phyloP scores from a whole-genome alignment of 2,888 invertebrate species.

The Lasiommata megera region DNA sequence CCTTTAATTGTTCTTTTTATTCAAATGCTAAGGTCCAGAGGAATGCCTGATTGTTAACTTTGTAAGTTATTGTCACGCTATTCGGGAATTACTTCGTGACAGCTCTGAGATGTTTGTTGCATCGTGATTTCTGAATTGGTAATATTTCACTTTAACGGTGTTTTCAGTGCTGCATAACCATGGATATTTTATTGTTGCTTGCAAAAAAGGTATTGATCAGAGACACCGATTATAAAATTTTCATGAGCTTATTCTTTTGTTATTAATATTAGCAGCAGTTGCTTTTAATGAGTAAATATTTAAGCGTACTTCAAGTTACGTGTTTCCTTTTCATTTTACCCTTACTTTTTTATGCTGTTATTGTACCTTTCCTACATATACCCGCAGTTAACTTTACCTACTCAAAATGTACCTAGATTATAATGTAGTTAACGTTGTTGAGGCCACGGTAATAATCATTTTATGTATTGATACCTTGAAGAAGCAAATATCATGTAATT shows the following conservation, averaged over 20 bases:
- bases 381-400: too few species aligned
- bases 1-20: conserved; percentile 13
- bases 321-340: too few species aligned
- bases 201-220: neutral
- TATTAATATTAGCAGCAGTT: neutral
- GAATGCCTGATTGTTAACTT: conserved; percentile 22
- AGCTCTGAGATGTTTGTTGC: conserved; percentile 7
- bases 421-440: too few species aligned
- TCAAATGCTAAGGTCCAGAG: conserved; percentile 12
- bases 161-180: neutral
- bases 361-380: too few species aligned
- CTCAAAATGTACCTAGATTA: too few species aligned
- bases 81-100: conserved; percentile 11
- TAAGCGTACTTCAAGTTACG: too few species aligned
- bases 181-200: neutral
- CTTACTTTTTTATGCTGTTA: too few species aligned
- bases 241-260: neutral
- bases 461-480: too few species aligned
- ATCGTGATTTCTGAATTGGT: conserved; percentile 32
- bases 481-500: too few species aligned
- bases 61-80: conserved; percentile 22
- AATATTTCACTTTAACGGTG: conserved; percentile 48
- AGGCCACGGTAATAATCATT: too few species aligned
- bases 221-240: neutral
- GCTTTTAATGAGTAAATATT: too few species aligned